Percentiles rank a stretch among this genome's conserved stretches.
Conservation (phyloP, 2,888 invertebrate genomes). For the Auanema freiburgensis region DNA sequence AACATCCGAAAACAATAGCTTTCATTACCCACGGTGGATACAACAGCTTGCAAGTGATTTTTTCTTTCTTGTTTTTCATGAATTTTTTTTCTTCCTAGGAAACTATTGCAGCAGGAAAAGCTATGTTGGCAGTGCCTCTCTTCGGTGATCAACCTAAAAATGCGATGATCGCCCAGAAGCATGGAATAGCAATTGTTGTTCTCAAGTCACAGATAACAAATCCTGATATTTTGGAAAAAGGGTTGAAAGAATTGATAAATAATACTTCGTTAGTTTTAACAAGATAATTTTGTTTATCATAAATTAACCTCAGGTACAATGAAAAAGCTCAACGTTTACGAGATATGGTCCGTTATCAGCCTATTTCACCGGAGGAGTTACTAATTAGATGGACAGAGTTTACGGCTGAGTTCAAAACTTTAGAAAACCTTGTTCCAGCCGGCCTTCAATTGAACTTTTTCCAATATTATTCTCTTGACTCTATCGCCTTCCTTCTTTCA, state of each 20-base stretch:
- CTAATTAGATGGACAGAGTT: slow-evolving; percentile 50
- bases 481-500: slow-evolving; percentile 28
- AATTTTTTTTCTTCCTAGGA: slow-evolving; percentile 26
- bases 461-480: slow-evolving; percentile 48
- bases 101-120: slow-evolving; percentile 41
- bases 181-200: slow-evolving; percentile 28
- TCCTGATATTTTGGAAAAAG: slow-evolving; percentile 6
- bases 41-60: slow-evolving; percentile 72
- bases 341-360: slow-evolving; percentile 46
- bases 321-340: slow-evolving; percentile 33
- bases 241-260: too few relatives aligned
- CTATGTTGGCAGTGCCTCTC: slow-evolving; percentile 42
- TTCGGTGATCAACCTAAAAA: slow-evolving; percentile 51
- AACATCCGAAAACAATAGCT: slow-evolving; percentile 74
- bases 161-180: slow-evolving; percentile 40
- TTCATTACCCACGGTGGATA: slow-evolving; percentile 79
- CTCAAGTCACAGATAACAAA: slow-evolving; percentile 17
- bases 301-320: slow-evolving; percentile 25
- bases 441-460: slow-evolving; percentile 43
- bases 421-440: slow-evolving; percentile 40
- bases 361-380: slow-evolving; percentile 40
- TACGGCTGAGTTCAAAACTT: slow-evolving; percentile 44
- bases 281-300: not conserved
- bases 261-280: not conserved
- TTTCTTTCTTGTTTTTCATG: not conserved